Evolutionary conservation across 2,888 invertebrate species (phyloP), one percentile per base, ranked within the genome.

Genomic region (Harpalus rubripes): DNA sequence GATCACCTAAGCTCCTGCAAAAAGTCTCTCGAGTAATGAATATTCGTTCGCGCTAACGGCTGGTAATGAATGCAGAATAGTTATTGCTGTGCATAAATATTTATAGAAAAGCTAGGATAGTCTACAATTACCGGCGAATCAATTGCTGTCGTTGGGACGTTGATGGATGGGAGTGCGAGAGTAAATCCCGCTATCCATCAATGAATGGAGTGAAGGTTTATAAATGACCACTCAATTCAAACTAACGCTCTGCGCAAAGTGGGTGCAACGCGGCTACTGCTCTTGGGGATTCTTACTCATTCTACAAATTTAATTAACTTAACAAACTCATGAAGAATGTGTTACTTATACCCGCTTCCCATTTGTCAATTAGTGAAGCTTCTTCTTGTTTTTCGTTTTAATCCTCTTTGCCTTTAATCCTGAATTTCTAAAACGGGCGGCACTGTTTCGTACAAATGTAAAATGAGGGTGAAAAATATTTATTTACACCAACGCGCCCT

Each of bases 81-180:
- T 78, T 84, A 63, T 84, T 78, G 84, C 52, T 39, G 18, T 39
- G 76, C 32, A 84, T 84, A 84, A 84, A 84, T 84, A 84, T 84
- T 84, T 78, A 84, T 84, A 63, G 84, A 76, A 84, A 84, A 41
- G 15, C 84, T 56, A 76, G 59, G 83, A 83, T 76, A 61, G 59
- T 74, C 76, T 83, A 83, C 76, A 83, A 76, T 76, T 83, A 83
- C 78, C 44, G 56, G 84, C 84, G 74, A 84, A 84, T 84, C 84
- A 84, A 84, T 84, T 84, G 78, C 84, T 84, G 78, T 84, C 84
- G 32, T 63, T 39, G 18, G 78, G 78, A 84, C 84, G 44, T 84
- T 84, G 84, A 84, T 84, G 15, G 78, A 84, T 84, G 84, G 61
- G 12, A 44, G 10, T n/a, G 22, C 39, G 6, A 76, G 15, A 26